Percentiles rank a stretch among this genome's conserved stretches.
Conservation (phyloP, 2,797 vertebrate species). For the Anabacerthia variegaticeps region DNA sequence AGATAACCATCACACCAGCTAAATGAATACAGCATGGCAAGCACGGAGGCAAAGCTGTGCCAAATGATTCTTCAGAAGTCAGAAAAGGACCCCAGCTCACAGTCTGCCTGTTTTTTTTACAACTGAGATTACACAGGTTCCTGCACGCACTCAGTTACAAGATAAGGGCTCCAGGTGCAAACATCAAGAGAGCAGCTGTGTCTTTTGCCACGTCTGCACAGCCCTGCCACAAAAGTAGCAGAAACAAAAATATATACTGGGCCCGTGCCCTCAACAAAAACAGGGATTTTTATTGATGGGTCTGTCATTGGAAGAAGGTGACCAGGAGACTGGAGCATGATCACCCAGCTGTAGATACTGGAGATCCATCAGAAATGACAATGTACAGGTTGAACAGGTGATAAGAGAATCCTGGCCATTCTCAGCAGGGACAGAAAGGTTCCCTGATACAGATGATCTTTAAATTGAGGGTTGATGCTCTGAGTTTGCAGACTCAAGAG, state of each 20-base stretch:
- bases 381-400: not conserved
- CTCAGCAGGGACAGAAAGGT: not conserved
- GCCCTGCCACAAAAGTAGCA: not conserved
- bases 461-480: not conserved
- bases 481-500: not conserved
- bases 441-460: not conserved
- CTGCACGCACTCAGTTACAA: not conserved
- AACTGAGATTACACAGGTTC: not conserved
- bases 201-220: not conserved
- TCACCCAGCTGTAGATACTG: not conserved
- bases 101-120: not conserved
- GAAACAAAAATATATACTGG: not conserved
- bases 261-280: not conserved
- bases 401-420: not conserved
- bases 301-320: not conserved
- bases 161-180: not conserved
- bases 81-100: not conserved
- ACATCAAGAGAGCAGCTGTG: not conserved
- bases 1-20: not conserved
- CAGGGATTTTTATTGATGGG: not conserved
- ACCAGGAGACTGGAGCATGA: fast-evolving
- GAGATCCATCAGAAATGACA: not conserved
- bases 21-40: not conserved
- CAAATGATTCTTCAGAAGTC: not conserved
- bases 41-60: not conserved